phyloP scores from a whole-genome alignment of 2,888 invertebrate genomes.

The Stramonita haemastoma region DNA sequence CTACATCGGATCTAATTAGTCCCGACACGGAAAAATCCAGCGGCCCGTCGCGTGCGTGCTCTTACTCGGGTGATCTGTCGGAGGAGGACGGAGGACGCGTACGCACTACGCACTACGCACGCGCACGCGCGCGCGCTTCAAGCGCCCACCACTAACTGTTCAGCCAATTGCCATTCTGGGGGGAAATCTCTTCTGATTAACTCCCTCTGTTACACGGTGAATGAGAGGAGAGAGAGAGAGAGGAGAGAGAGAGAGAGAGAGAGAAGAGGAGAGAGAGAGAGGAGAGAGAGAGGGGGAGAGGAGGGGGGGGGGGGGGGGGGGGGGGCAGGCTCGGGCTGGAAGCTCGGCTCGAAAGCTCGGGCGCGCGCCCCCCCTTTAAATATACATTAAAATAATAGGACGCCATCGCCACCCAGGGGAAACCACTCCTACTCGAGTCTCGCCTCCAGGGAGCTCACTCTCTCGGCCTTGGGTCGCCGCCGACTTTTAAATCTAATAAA shows the following conservation, averaged over 20 bases:
- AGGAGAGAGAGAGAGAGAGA: not conserved
- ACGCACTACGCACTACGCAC: no score
- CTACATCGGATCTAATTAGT: constrained; percentile 19
- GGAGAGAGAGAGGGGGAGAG: not conserved
- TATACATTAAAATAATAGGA: constrained; percentile 42
- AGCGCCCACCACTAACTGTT: not conserved
- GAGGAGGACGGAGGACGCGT: not conserved
- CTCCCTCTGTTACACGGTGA: not conserved
- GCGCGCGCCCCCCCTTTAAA: constrained; percentile 22
- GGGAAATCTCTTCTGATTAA: constrained; percentile 38
- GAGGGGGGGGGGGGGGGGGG: not conserved
- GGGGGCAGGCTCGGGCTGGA: not conserved
- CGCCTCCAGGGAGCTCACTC: constrained; percentile 30
- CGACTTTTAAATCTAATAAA: constrained; percentile 39
- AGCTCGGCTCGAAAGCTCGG: not conserved
- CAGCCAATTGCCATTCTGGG: not conserved
- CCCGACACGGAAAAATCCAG: constrained; percentile 20
- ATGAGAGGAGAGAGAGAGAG: not conserved
- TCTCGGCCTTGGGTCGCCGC: constrained; percentile 27
- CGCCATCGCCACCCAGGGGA: constrained; percentile 11
- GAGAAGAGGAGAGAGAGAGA: not conserved
- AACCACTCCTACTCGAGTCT: constrained; percentile 19
- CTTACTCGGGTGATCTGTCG: not conserved
- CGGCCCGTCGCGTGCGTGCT: constrained; percentile 13
- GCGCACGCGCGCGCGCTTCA: no score